Evolutionary conservation across 2,888 invertebrate genomes (phyloP).

Genomic region (Lottia scabra): DNA sequence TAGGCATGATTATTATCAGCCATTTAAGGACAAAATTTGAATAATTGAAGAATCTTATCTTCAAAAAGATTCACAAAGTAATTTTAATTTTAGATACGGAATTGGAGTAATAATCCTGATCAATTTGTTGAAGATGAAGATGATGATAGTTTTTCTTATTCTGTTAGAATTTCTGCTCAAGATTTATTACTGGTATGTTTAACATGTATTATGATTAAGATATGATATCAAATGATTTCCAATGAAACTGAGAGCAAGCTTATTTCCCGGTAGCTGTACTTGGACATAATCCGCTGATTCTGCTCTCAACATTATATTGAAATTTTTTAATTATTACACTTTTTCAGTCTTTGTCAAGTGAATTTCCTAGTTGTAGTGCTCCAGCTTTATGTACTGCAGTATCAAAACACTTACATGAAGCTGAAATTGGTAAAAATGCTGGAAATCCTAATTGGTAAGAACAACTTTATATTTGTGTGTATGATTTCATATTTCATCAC

Average conservation of each 20-base stretch:
- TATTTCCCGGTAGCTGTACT: too few species aligned
- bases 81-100: constrained; percentile 68
- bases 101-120: constrained; percentile 77
- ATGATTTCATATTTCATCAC: too few species aligned
- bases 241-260: too few species aligned
- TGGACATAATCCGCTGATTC: too few species aligned
- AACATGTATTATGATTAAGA: not conserved
- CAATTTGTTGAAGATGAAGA: constrained; percentile 80
- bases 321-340: not conserved
- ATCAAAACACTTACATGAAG: constrained; percentile 75
- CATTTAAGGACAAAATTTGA: too few species aligned
- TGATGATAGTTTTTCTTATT: constrained; percentile 75
- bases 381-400: constrained; percentile 75
- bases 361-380: constrained; percentile 74
- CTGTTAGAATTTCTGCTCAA: constrained; percentile 77
- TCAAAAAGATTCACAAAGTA: too few species aligned
- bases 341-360: constrained; percentile 70
- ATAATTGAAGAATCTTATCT: too few species aligned
- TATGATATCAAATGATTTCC: too few species aligned
- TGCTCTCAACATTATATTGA: too few species aligned
- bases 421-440: constrained; percentile 71
- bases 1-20: too few species aligned
- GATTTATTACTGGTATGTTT: constrained; percentile 74
- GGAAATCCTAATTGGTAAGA: constrained; percentile 67
- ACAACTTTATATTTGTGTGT: not conserved